Evolutionary conservation across 2,797 vertebrate species (phyloP), one percentile per base, ranked within the genome.

Genomic region (Enteromius argenteus): DNA sequence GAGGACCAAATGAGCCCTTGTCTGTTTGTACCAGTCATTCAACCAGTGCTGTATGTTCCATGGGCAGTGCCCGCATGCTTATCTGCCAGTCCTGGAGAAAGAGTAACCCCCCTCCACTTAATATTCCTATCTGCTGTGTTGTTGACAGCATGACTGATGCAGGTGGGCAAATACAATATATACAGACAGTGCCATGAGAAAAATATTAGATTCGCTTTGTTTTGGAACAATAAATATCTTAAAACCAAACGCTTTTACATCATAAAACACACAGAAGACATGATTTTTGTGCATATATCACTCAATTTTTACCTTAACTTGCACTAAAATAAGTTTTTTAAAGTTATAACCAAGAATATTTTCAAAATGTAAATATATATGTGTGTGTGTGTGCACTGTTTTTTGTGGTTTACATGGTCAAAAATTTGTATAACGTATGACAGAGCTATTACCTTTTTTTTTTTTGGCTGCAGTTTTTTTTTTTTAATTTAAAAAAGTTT

Each of bases 21-120:
- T 91, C 89, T 92, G 89, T 88, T 89, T 88, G 79, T 89, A 89
- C 86, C 92, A 94, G 93, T 91, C 93, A 93, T 92, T 92, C 89
- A 15, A 49, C 71, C 91, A 83, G 80, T 88, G 90, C 91, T 91
- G 93, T 91, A 91, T 92, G 89, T 88, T 87, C 74, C 81, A 80
- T 75, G 23, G 19, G 10, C 27, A 42, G 76, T 73, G 56, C 53
- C 73, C 64, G 37, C 77, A 46, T 77, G 66, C 46, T 87, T 85
- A 85, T 87, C 85, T 86, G 67, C 66, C 13, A 39, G 78, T 77
- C 80, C 60, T 49, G 60, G 58, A 21, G 23, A 79, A 30, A 79
- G 11, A 32, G 23, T 67, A 4, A 56, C 44, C 35, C 11, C 44
- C 56, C 35, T 42, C 72, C 46, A 66, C 30, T 66, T 42, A 44